Conservation (phyloP, 2,797 vertebrate genomes). For the Oryzias dopingdopingensis region DNA sequence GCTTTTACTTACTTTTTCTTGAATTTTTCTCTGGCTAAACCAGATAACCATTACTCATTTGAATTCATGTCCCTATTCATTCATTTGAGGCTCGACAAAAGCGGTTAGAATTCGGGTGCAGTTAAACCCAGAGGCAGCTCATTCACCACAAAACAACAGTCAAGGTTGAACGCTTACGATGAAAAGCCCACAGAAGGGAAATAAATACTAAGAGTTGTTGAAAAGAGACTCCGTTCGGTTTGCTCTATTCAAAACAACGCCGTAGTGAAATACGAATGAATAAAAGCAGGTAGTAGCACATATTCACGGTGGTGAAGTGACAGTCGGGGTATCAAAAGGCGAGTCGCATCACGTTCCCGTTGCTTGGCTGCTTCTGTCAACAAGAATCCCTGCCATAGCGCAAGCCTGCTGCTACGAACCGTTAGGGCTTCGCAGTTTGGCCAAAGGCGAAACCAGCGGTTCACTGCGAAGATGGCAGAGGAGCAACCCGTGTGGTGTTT, state of each 20-base stretch:
- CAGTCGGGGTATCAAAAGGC: constrained; percentile 22
- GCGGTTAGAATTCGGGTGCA: constrained; percentile 32
- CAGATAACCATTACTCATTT: constrained; percentile 5
- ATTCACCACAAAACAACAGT: constrained; percentile 21
- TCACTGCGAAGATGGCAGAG: constrained; percentile 1
- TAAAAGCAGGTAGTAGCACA: neutral
- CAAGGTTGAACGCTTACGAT: constrained; percentile 19
- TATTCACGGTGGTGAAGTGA: constrained; percentile 5
- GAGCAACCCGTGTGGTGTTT: neutral
- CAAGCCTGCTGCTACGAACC: constrained; percentile 21
- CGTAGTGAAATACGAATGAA: too few relatives aligned
- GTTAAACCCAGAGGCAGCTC: constrained; percentile 30
- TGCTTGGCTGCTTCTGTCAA: constrained; percentile 73
- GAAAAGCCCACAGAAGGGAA: neutral
- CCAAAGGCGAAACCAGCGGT: constrained; percentile 21
- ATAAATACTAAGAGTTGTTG: neutral
- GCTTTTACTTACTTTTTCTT: too few relatives aligned
- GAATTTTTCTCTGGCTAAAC: too few relatives aligned
- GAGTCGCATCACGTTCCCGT: constrained; percentile 56
- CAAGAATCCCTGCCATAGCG: constrained; percentile 43
- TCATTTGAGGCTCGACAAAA: constrained; percentile 39
- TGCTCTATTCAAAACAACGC: too few relatives aligned
- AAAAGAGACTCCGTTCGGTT: neutral
- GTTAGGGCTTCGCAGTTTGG: constrained; percentile 5
- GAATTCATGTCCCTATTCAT: constrained; percentile 7